These are phyloP conservation scores for Sphaeridia pumilis DNA, from an alignment of 2,888 invertebrate genomes.

Conservation along the genomic window DNA sequence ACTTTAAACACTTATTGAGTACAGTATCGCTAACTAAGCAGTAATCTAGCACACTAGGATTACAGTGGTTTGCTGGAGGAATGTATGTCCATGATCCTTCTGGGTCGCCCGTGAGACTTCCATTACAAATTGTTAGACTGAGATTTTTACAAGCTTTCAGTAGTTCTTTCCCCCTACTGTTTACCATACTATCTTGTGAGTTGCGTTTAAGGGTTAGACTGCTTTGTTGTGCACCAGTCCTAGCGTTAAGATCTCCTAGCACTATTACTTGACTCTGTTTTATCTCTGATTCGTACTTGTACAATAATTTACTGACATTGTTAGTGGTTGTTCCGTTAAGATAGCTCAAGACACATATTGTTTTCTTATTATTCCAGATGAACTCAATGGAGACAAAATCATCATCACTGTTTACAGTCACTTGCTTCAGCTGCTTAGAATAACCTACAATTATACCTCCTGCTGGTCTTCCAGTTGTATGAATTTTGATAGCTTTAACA, in stretches of 20 bases:
- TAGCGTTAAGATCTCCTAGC: neutral
- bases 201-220: neutral
- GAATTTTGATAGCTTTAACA: neutral
- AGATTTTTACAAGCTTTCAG: neutral
- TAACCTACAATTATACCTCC: conserved; percentile 1
- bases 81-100: neutral
- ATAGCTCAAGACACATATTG: neutral
- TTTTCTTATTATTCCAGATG: neutral
- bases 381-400: neutral
- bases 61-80: too few relatives aligned
- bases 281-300: neutral
- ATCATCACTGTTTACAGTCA: too few relatives aligned
- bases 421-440: too few relatives aligned
- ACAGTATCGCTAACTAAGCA: neutral
- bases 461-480: neutral
- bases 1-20: neutral
- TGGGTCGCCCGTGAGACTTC: neutral
- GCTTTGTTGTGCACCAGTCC: neutral
- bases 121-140: neutral
- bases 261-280: neutral
- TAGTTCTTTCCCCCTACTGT: neutral
- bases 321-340: neutral
- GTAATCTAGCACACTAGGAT: neutral
- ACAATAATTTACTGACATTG: neutral
- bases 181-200: neutral